phyloP scores from a whole-genome alignment of 2,888 invertebrate species.

The Mythimna loreyi region DNA sequence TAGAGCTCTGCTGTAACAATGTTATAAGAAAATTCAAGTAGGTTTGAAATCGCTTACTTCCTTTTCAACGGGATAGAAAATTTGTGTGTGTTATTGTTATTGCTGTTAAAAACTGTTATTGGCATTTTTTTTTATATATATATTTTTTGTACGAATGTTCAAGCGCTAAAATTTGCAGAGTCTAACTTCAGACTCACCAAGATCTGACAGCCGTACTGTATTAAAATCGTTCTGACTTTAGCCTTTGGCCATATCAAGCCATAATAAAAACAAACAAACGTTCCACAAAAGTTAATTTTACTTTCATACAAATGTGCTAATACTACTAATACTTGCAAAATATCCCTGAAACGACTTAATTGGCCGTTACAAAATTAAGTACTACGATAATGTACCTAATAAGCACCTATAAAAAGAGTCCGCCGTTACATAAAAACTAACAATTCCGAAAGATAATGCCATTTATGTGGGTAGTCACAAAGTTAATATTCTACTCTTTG shows the following conservation, averaged over 20 bases:
- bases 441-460: conserved; percentile 1
- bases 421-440: conserved; percentile 7
- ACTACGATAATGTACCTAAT: conserved; percentile 1
- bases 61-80: neutral
- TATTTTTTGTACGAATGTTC: no score
- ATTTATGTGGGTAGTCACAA: neutral
- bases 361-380: conserved; percentile 38
- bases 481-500: neutral
- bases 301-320: conserved; percentile 34
- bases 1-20: neutral
- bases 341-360: conserved; percentile 32
- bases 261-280: conserved; percentile 6
- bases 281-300: conserved; percentile 19
- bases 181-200: no score
- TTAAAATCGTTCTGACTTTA: no score
- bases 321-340: conserved; percentile 23
- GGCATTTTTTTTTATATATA: no score
- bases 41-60: neutral
- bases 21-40: neutral
- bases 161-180: no score
- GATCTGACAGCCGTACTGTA: no score
- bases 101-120: no score
- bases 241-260: conserved; percentile 16
- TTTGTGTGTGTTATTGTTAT: no score
- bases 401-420: conserved; percentile 10